phyloP scores from a whole-genome alignment of 1,140 invertebrate species.

The Drosophila tropicalis region DNA sequence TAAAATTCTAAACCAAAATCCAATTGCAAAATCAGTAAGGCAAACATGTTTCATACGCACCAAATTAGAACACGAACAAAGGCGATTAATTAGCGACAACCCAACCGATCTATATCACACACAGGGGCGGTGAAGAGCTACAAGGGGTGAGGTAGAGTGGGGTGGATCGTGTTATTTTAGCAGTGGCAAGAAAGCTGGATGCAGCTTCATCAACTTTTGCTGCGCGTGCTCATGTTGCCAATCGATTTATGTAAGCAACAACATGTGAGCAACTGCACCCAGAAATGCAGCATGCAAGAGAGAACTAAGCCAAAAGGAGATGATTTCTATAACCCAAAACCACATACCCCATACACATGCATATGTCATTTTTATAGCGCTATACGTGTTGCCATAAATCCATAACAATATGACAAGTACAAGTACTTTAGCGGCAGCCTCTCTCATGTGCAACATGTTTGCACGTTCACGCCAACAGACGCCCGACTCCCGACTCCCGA shows the following conservation, averaged over 20 bases:
- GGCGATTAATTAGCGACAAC: slow-evolving; percentile 69
- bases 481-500: slow-evolving; percentile 15
- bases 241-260: slow-evolving; percentile 15
- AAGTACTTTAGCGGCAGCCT: slow-evolving; percentile 83
- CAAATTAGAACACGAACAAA: slow-evolving; percentile 79
- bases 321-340: slow-evolving; percentile 12
- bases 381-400: slow-evolving; percentile 82
- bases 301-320: neutral
- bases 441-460: slow-evolving; percentile 82
- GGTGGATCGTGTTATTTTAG: neutral
- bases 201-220: slow-evolving; percentile 1
- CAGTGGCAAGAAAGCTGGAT: neutral
- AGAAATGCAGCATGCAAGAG: slow-evolving; percentile 18
- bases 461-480: slow-evolving; percentile 74
- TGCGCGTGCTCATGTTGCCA: slow-evolving; percentile 41
- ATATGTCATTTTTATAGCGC: slow-evolving; percentile 81
- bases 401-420: slow-evolving; percentile 83
- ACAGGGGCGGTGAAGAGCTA: neutral
- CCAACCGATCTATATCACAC: slow-evolving; percentile 11
- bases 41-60: slow-evolving; percentile 63
- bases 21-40: slow-evolving; percentile 65
- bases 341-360: slow-evolving; percentile 69
- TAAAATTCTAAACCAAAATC: slow-evolving; percentile 43
- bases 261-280: slow-evolving; percentile 15
- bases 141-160: neutral